These are phyloP conservation scores for Fulmarus glacialis DNA, from an alignment of 2,113 vertebrate genomes.

Conservation along the genomic window DNA sequence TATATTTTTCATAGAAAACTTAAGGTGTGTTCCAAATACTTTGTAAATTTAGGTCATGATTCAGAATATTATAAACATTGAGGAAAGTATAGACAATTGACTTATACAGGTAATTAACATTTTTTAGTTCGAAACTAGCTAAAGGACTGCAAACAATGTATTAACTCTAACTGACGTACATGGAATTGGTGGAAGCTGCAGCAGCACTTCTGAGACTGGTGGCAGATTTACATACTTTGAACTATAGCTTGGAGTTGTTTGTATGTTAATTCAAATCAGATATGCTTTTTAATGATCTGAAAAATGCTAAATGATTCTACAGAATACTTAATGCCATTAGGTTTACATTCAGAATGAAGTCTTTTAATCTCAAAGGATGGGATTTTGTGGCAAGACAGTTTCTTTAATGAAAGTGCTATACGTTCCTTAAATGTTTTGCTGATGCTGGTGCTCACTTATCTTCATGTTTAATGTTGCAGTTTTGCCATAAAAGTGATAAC, in stretches of 20 bases:
- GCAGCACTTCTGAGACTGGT: not conserved
- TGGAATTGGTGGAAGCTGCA: not conserved
- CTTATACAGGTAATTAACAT: not conserved
- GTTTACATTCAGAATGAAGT: not conserved
- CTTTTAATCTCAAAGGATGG: not conserved
- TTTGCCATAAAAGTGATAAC: conserved; percentile 77
- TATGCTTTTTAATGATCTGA: not conserved
- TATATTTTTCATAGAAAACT: not conserved
- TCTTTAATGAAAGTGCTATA: not conserved
- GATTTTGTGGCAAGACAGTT: not conserved
- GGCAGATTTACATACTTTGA: not conserved
- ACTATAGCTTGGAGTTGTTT: not conserved
- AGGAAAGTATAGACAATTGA: not conserved
- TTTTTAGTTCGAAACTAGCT: not conserved
- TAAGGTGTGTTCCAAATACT: not conserved
- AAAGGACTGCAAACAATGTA: not conserved
- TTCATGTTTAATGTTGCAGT: conserved; percentile 55
- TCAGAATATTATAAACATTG: not conserved
- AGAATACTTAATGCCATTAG: not conserved
- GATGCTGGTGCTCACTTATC: not conserved
- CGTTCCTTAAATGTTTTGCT: not conserved
- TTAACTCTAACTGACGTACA: not conserved
- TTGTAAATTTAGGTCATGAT: not conserved
- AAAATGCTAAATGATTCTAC: not conserved
- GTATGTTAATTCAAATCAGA: not conserved